Evolutionary conservation across 1,140 invertebrate genomes (phyloP).

Genomic region (Drosophila dunni): DNA sequence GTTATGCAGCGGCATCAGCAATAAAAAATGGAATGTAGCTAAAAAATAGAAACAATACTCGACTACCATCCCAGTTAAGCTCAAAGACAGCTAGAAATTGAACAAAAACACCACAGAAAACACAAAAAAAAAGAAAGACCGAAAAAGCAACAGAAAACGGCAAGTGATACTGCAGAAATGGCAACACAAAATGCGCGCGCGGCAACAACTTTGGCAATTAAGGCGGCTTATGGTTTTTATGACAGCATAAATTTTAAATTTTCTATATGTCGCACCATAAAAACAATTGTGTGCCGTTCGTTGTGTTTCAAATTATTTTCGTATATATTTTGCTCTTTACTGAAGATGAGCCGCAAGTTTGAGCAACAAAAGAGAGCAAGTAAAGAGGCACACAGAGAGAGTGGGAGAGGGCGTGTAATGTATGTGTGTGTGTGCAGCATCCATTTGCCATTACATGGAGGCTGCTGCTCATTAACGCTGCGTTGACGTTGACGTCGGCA

Average conservation of each 20-base stretch:
- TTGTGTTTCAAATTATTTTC: slow-evolving; percentile 63
- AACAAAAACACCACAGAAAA: slow-evolving; percentile 37
- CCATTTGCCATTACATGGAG: slow-evolving; percentile 46
- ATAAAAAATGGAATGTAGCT: slow-evolving; percentile 53
- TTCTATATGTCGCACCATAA: slow-evolving; percentile 71
- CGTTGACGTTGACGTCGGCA: slow-evolving; percentile 39
- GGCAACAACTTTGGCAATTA: slow-evolving; percentile 78
- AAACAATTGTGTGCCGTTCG: slow-evolving; percentile 38
- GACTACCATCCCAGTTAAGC: slow-evolving; percentile 67
- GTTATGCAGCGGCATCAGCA: slow-evolving; percentile 31
- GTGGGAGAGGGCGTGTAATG: background rate
- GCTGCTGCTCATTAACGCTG: slow-evolving; percentile 63
- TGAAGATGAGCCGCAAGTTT: slow-evolving; percentile 11
- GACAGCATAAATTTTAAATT: slow-evolving; percentile 81
- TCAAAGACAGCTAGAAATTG: slow-evolving; percentile 43
- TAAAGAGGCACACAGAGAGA: background rate
- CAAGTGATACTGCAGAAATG: slow-evolving; percentile 38
- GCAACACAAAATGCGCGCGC: slow-evolving; percentile 29
- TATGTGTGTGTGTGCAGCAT: slow-evolving; percentile 17
- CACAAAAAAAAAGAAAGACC: slow-evolving; percentile 30
- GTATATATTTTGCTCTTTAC: slow-evolving; percentile 2
- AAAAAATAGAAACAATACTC: slow-evolving; percentile 35
- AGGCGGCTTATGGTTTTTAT: slow-evolving; percentile 81
- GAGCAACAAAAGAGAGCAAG: background rate
- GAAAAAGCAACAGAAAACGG: slow-evolving; percentile 35